A percentile compares a stretch with the other conserved stretches of the same genome.
Conservation (phyloP, 2,888 invertebrate genomes). For the Hemithea aestivaria region DNA sequence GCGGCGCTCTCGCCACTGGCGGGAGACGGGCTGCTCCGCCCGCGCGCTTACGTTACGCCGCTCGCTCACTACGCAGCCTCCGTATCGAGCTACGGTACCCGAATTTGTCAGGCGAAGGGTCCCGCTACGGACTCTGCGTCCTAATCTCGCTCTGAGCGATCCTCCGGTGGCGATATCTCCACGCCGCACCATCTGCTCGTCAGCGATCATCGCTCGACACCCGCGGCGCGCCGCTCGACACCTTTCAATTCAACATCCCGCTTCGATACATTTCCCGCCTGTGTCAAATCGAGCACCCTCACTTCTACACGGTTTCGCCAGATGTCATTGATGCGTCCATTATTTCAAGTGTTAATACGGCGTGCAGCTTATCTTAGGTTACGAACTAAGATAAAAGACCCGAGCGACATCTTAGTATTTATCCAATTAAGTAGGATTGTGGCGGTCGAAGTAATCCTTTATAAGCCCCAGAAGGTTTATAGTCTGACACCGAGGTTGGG, state of each 20-base stretch:
- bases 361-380: background rate
- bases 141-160: conserved; percentile 41
- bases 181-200: background rate
- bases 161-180: conserved; percentile 3
- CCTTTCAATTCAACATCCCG: too few species aligned
- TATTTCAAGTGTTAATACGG: background rate
- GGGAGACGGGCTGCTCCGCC: conserved; percentile 33
- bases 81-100: conserved; percentile 72
- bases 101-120: conserved; percentile 51
- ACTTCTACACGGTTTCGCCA: too few species aligned
- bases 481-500: background rate
- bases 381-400: background rate
- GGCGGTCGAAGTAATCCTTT: conserved; percentile 29
- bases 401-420: background rate
- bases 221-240: too few species aligned
- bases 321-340: background rate
- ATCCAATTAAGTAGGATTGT: conserved; percentile 29
- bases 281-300: too few species aligned
- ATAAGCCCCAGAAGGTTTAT: conserved; percentile 1
- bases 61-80: conserved; percentile 72
- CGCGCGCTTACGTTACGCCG: conserved; percentile 38
- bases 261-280: too few species aligned
- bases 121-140: conserved; percentile 56
- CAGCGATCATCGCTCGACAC: background rate
- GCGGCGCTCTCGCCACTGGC: conserved; percentile 57